phyloP scores from a whole-genome alignment of 1,140 invertebrate species.

The Drosophila subobscura region DNA sequence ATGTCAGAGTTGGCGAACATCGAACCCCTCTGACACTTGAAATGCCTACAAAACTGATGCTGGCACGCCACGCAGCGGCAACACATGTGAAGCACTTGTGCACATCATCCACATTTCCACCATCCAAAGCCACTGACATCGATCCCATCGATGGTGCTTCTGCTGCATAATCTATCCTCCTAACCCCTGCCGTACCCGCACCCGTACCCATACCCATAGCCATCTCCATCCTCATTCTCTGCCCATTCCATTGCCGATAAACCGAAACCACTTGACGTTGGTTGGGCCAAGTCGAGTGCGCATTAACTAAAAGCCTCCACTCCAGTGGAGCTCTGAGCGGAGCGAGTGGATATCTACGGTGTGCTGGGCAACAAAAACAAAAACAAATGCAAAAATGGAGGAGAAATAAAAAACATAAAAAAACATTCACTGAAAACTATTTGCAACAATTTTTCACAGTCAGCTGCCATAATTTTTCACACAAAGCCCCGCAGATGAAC shows the following conservation, averaged over 20 bases:
- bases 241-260: constrained; percentile 28
- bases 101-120: constrained; percentile 25
- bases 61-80: constrained; percentile 8
- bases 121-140: constrained; percentile 50
- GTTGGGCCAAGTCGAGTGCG: constrained; percentile 40
- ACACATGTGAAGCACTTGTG: constrained; percentile 53
- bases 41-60: constrained; percentile 6
- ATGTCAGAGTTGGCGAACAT: constrained; percentile 40
- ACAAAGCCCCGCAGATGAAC: constrained; percentile 56
- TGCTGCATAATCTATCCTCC: constrained; percentile 35
- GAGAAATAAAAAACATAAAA: constrained; percentile 50
- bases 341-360: constrained; percentile 45
- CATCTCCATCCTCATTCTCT: constrained; percentile 8
- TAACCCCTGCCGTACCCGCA: constrained; percentile 4
- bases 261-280: constrained; percentile 53
- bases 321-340: constrained; percentile 7
- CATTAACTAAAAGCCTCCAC: constrained; percentile 75
- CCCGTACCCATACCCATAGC: not conserved
- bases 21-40: constrained; percentile 36
- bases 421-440: constrained; percentile 79
- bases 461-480: constrained; percentile 80
- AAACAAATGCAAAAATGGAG: constrained; percentile 15
- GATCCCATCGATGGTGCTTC: constrained; percentile 61
- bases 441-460: constrained; percentile 82
- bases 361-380: not conserved